Evolutionary conservation across 2,888 invertebrate genomes (phyloP), one percentile per base, ranked within the genome.

Genomic region (Drosophila differens): DNA sequence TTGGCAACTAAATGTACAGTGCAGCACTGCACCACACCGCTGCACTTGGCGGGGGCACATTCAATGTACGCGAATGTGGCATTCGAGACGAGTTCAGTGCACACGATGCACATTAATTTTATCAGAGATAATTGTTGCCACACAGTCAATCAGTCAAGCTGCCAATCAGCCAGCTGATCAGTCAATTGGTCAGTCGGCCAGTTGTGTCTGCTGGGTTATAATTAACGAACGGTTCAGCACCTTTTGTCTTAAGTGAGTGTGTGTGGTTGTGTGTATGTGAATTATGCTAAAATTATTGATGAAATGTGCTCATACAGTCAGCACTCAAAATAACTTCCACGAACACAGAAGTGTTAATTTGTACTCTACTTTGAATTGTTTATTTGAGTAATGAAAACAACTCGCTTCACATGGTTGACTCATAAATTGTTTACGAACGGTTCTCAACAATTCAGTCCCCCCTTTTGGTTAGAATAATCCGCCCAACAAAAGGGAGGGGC

Each of bases 51-150:
- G 68, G 41, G 33, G 63, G 57, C 32, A 47, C 54, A 77, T 55
- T 68, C 70, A 79, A 79, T 83, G 70, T 66, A 63, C n/a, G 72
- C 16, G 41, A 81, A 79, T 78, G 67, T 54, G 59, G 60, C 71
- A 76, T 82, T 70, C 68, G 62, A 55, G 54, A 51, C 61, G 54
- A 52, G 57, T 55, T 61, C 65, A 71, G 59, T 77, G 80, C 77
- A 77, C 80, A 83, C 69, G 71, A 41, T 76, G 80, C 85, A 82
- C 89, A 83, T 89, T 83, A 79, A 82, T 80, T 79, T 67, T 10
- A 47, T 28, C 60, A 33, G 53, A 54, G 67, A 67, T 76, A 76
- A 79, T 79, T 79, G 72, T 62, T 61, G 68, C 12, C 67, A 53
- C 71, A 75, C 61, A 44, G 59, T 55, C 66, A 62, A 54, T 60